Evolutionary conservation across 2,113 vertebrate genomes (phyloP).

Genomic region (Desmodus rotundus): DNA sequence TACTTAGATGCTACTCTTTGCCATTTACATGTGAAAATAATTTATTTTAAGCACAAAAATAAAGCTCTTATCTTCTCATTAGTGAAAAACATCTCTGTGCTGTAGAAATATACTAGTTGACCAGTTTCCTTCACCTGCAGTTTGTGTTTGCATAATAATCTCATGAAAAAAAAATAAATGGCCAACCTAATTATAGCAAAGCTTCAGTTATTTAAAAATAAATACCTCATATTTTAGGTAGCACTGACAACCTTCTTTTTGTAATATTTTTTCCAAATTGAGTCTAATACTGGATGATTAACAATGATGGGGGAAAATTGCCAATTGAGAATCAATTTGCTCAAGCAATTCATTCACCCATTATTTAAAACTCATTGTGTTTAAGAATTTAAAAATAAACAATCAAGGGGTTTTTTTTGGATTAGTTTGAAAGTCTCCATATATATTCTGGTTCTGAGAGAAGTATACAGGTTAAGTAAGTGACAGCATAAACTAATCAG

Average conservation of each 20-base stretch:
- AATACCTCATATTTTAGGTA: neutral
- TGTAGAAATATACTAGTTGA: neutral
- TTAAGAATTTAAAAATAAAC: neutral
- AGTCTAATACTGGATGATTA: neutral
- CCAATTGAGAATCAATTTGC: neutral
- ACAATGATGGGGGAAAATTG: neutral
- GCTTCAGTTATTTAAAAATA: neutral
- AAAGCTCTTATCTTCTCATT: neutral
- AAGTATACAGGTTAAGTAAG: neutral
- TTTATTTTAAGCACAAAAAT: neutral
- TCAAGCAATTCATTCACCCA: neutral
- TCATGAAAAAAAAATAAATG: conserved; percentile 35
- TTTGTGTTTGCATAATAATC: neutral
- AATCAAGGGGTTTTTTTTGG: neutral
- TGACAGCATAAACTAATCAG: neutral
- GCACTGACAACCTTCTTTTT: neutral
- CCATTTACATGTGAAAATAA: neutral
- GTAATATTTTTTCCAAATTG: neutral
- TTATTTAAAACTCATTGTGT: neutral
- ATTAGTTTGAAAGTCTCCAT: neutral
- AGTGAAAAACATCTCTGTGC: neutral
- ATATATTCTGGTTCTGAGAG: neutral
- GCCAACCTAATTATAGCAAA: neutral
- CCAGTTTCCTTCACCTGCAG: neutral
- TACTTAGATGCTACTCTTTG: neutral